Evolutionary conservation across 2,113 vertebrate genomes (phyloP).

Genomic region (Corythoichthys haematopterus): DNA sequence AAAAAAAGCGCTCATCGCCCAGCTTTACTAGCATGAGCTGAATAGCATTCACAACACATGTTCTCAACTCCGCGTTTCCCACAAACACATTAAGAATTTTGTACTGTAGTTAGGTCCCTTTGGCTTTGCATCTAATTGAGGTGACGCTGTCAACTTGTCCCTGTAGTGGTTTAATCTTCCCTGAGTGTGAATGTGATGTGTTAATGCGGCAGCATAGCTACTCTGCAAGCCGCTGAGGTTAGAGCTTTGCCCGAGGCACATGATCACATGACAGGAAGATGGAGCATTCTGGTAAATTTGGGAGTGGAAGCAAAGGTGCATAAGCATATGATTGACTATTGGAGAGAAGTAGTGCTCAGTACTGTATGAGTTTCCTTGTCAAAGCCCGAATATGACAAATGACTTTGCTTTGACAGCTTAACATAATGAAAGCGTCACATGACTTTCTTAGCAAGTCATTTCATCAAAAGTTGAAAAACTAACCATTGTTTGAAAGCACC

Average conservation of each 20-base stretch:
- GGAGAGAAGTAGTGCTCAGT: background rate
- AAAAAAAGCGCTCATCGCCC: background rate
- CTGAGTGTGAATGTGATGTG: background rate
- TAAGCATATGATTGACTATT: background rate
- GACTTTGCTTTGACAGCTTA: constrained; percentile 19
- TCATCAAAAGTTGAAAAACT: background rate
- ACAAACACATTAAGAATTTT: background rate
- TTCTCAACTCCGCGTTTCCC: too few species aligned
- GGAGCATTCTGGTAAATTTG: background rate
- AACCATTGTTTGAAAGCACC: background rate
- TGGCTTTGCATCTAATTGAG: background rate
- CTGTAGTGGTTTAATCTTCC: background rate
- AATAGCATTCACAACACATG: background rate
- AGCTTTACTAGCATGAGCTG: background rate
- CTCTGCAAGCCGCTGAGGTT: constrained; percentile 1
- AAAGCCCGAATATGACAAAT: constrained; percentile 1
- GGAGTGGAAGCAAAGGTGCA: background rate
- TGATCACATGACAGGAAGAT: background rate
- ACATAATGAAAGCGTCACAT: constrained; percentile 3
- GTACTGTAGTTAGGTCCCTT: background rate
- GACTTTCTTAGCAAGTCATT: background rate
- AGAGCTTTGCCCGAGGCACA: background rate
- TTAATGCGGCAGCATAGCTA: background rate
- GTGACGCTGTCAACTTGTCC: background rate
- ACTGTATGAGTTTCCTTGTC: background rate